Evolutionary conservation across 2,113 vertebrate species (phyloP), one percentile per base, ranked within the genome.

Genomic region (Spizaetus ornatus): DNA sequence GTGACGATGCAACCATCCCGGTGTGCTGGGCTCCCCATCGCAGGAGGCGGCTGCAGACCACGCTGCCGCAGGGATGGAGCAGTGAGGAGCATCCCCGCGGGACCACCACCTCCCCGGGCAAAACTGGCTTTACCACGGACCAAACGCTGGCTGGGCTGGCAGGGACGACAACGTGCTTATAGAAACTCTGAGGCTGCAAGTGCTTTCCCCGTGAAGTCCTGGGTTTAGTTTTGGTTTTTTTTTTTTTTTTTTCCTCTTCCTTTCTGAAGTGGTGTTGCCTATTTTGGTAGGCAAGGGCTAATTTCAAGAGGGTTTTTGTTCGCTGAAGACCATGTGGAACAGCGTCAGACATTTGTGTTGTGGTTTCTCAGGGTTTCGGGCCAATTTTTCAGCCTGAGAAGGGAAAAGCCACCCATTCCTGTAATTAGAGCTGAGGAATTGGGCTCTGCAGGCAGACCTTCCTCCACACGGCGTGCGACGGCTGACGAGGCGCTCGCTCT

Each of bases 321-420:
- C 4, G 0, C 65, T 56, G 65, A 89, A 72, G 69, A 66, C 87
- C 93, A 40, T 20, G 90, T 85, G 95, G 95, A 95, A 90, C 78
- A 82, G 90, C 15, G 23, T 91, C 92, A 88, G 82, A 61, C 34
- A 8, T 91, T 92, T 91, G 85, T 90, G 85, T 87, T 90, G 93
- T 86, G 95, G 93, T 93, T 97, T 96, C 95, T 94, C 93, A 85
- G 92, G 90, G 79, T 63, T 90, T 72, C 8, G 26, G 92, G 90
- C 92, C 95, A 95, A 86, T 72, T 96, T 91, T 88, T 77, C 82
- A 93, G 94, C 56, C 81, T 81, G 89, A 94, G 95, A 95, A 96
- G 93, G 96, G 83, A 96, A 96, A 96, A 96, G 70, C 92, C 93
- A 94, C 95, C 91, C 70, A 56, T 96, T 94, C 90, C 95, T 96